These are phyloP conservation scores for Drosophila obscura DNA, from an alignment of 1,140 invertebrate genomes.

Conservation along the genomic window DNA sequence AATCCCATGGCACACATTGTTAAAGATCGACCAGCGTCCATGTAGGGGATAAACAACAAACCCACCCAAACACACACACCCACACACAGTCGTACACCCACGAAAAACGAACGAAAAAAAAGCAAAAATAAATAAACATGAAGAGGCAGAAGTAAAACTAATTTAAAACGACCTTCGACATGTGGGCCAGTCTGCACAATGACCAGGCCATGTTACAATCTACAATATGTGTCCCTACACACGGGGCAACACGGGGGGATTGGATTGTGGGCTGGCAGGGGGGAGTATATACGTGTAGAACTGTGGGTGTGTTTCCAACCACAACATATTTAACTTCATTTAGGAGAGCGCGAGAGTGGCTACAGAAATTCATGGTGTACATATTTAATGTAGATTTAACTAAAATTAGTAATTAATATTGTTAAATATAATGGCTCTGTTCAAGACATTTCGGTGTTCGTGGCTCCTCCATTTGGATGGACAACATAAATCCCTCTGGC, in stretches of 20 bases:
- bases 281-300: too few species aligned
- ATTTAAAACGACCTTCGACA: slow-evolving; percentile 78
- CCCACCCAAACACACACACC: slow-evolving; percentile 12
- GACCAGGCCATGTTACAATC: slow-evolving; percentile 60
- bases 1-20: slow-evolving; percentile 64
- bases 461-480: too few species aligned
- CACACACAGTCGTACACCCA: slow-evolving; percentile 6
- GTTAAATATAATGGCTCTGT: too few species aligned
- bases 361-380: neutral
- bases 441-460: too few species aligned
- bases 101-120: slow-evolving; percentile 15
- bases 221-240: slow-evolving; percentile 35
- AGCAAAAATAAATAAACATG: slow-evolving; percentile 29
- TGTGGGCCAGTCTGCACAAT: slow-evolving; percentile 57
- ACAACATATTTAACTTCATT: slow-evolving; percentile 63
- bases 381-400: too few species aligned
- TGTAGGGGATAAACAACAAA: slow-evolving; percentile 7
- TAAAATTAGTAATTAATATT: too few species aligned
- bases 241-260: slow-evolving; percentile 2
- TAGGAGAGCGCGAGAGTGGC: slow-evolving; percentile 14
- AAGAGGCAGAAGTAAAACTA: slow-evolving; percentile 56
- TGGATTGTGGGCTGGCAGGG: too few species aligned
- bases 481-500: too few species aligned
- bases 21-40: slow-evolving; percentile 32
- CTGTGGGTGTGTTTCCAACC: slow-evolving; percentile 28